These are phyloP conservation scores for Antennarius maculatus DNA, from an alignment of 2,797 vertebrate species.

Conservation along the genomic window DNA sequence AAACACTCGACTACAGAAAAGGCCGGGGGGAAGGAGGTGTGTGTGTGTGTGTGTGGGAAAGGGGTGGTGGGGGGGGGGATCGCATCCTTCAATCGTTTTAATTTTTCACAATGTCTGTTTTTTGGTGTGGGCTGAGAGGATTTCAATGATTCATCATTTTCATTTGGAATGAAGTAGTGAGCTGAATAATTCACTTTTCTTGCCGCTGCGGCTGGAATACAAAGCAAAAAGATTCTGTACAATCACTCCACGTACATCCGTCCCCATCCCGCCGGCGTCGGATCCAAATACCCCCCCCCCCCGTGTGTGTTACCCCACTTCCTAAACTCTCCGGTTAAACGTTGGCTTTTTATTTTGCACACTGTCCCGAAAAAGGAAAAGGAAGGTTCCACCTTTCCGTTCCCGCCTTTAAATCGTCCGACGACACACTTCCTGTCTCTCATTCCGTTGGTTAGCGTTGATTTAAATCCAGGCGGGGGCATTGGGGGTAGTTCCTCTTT, in stretches of 20 bases:
- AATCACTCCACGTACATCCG: conserved; percentile 58
- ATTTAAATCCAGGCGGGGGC: conserved; percentile 77
- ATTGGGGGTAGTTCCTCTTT: conserved; percentile 73
- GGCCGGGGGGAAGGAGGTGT: too few species aligned
- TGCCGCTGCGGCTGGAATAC: conserved; percentile 71
- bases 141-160: conserved; percentile 81
- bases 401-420: conserved; percentile 35
- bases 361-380: conserved; percentile 37
- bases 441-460: conserved; percentile 60
- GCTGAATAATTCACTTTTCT: conserved; percentile 78
- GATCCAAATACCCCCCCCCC: conserved; percentile 42
- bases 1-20: conserved; percentile 68
- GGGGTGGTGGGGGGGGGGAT: conserved; percentile 18
- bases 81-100: conserved; percentile 60
- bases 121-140: conserved; percentile 62
- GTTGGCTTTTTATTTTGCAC: conserved; percentile 44
- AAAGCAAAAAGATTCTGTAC: conserved; percentile 75
- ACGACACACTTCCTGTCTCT: conserved; percentile 38
- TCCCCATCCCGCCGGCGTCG: conserved; percentile 21
- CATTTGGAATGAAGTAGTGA: conserved; percentile 75
- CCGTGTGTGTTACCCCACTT: conserved; percentile 35
- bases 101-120: conserved; percentile 72
- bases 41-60: too few species aligned
- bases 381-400: conserved; percentile 15
- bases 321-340: conserved; percentile 35